Percentiles rank a stretch among this genome's conserved stretches.
These are phyloP conservation scores for Wasmannia auropunctata DNA, from an alignment of 1,140 invertebrate genomes.

Conservation along the genomic window DNA sequence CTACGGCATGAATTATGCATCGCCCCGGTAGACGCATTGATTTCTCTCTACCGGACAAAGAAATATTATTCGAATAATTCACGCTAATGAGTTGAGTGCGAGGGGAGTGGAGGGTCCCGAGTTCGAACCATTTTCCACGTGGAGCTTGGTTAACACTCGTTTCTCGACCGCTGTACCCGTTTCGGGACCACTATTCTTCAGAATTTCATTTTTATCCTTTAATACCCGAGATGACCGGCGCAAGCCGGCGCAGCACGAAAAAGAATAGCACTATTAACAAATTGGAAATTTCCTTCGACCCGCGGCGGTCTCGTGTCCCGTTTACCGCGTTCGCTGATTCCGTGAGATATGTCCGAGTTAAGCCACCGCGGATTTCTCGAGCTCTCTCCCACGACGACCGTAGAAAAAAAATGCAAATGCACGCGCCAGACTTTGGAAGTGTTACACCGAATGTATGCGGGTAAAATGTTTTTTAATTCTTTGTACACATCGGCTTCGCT, in stretches of 20 bases:
- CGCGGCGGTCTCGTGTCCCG: background rate
- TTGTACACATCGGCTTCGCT: background rate
- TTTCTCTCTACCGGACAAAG: conserved; percentile 79
- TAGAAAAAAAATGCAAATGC: conserved; percentile 33
- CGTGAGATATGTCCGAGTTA: conserved; percentile 30
- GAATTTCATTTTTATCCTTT: conserved; percentile 40
- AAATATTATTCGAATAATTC: conserved; percentile 84
- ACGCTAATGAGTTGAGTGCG: conserved; percentile 80
- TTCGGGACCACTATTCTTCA: background rate
- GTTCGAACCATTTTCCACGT: conserved; percentile 47
- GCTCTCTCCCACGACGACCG: background rate
- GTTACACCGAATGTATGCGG: background rate
- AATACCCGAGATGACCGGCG: conserved; percentile 32
- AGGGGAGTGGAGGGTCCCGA: conserved; percentile 15
- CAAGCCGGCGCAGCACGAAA: background rate
- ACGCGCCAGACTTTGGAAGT: background rate
- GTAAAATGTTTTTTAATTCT: background rate
- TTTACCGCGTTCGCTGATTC: conserved; percentile 20
- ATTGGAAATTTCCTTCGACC: conserved; percentile 39
- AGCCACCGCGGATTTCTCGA: background rate
- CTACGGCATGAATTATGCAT: conserved; percentile 82
- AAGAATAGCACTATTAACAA: conserved; percentile 63
- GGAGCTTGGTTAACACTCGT: conserved; percentile 2
- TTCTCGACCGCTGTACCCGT: conserved; percentile 12
- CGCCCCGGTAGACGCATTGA: conserved; percentile 79